Evolutionary conservation across 2,888 invertebrate species (phyloP), one percentile per base, ranked within the genome.

Genomic region (Ormia ochracea): DNA sequence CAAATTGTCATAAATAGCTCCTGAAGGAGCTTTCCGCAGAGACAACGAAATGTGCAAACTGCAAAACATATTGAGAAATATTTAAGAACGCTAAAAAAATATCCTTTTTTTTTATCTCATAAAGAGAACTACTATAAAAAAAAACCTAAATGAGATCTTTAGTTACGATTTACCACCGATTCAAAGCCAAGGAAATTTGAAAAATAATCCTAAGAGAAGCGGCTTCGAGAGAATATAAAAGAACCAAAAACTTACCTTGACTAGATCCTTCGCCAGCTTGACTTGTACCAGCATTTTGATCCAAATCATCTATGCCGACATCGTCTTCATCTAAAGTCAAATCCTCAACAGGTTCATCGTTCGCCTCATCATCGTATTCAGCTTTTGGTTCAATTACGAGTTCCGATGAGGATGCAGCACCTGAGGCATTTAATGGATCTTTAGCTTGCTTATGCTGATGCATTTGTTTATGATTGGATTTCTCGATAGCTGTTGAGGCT

Each of bases 241-340:
- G 0, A 23, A 23, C 0, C 5, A n/a, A 28, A 28, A 14, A 14
- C 9, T 14, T 87, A 94, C 93, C 93, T 92, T 93, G 93, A 91
- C 93, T 93, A 86, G 93, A 93, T 89, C 92, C 94, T 91, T 94
- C 94, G 83, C 91, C 91, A 87, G 91, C 91, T 89, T 91, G 92
- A 91, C 92, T 92, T 85, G 94, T 94, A 88, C 94, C 94, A 85
- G 94, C 93, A 87, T 92, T 93, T 82, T 89, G 89, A 85, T 89
- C 89, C 83, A 89, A 87, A 86, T 89, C 89, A 83, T 94, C 93
- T 89, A 93, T 92, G 89, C 92, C 92, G 90, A 93, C 94, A 90
- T 95, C 87, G 93, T 93, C 91, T 87, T 93, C 93, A 86, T 96
- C 96, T 88, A 96, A 95, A 83, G 96, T 96, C 89, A 96, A 93